A percentile compares a stretch with the other conserved stretches of the same genome.
Conservation (phyloP, 1,140 invertebrate genomes). For the Anadara kagoshimensis region DNA sequence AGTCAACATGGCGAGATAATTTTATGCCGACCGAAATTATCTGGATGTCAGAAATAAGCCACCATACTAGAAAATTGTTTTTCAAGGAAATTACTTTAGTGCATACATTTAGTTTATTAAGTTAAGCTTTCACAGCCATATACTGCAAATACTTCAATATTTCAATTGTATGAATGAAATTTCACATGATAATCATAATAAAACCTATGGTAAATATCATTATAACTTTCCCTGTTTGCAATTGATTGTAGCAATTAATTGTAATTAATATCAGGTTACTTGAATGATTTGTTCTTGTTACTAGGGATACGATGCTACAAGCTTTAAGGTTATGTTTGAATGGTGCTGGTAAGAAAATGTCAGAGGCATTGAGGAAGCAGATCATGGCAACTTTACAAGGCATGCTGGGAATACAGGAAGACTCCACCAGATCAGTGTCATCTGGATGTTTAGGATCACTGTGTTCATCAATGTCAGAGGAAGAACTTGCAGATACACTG, state of each 20-base stretch:
- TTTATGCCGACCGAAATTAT: too few species aligned
- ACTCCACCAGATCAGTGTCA: slow-evolving; percentile 85
- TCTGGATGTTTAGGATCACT: slow-evolving; percentile 92
- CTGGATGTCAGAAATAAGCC: too few species aligned
- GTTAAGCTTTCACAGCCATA: too few species aligned
- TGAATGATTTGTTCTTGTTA: slow-evolving; percentile 8
- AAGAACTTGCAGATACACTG: slow-evolving; percentile 85
- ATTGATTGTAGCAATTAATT: background rate
- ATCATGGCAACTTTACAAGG: slow-evolving; percentile 83
- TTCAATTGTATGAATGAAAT: background rate
- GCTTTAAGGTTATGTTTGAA: slow-evolving; percentile 88
- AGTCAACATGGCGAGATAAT: too few species aligned
- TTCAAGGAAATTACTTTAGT: too few species aligned
- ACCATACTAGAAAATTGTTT: too few species aligned
- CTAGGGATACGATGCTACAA: slow-evolving; percentile 92
- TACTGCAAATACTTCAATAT: too few species aligned
- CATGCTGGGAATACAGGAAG: slow-evolving; percentile 84
- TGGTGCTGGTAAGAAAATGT: slow-evolving; percentile 92
- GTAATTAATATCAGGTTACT: too few species aligned
- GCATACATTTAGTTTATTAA: too few species aligned
- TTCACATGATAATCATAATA: background rate
- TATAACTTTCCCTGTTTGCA: background rate
- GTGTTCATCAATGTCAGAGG: slow-evolving; percentile 83
- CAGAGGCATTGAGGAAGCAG: slow-evolving; percentile 84
- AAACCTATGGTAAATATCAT: too few species aligned